Base-by-base conservation (phyloP, 2,113 vertebrate genomes). In the Ornithorhynchus anatinus region DNA sequence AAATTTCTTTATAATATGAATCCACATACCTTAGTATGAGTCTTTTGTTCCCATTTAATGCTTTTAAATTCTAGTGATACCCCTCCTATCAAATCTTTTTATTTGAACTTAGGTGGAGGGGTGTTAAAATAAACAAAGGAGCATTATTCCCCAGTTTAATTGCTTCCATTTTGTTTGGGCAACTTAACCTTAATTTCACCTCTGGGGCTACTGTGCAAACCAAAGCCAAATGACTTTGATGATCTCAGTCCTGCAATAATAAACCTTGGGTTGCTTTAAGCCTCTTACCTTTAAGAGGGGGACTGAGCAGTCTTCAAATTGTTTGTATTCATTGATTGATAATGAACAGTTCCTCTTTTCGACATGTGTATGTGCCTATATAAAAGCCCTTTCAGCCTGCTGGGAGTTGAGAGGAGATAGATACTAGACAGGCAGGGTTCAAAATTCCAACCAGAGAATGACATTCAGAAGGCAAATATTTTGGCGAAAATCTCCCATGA, bases 111-210 rank as follows among this genome's bases (percentile, higher is more conserved):
- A n/a, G n/a, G n/a, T n/a, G n/a, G n/a, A n/a, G n/a, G n/a, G n/a
- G n/a, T n/a, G n/a, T n/a, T n/a, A n/a, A n/a, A n/a, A n/a, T n/a
- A n/a, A n/a, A n/a, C n/a, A n/a, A n/a, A n/a, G n/a, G n/a, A n/a
- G n/a, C n/a, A n/a, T 22, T 32, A 88, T 86, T 88, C 86, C 80
- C 88, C 82, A 81, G 75, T 86, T 86, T 89, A 90, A 91, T 92
- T 92, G 75, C 86, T 94, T 90, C 88, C 91, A 92, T 92, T 92
- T 92, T 90, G 86, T 92, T 92, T 91, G 85, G 81, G 69, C 85
- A 89, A 84, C 85, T 91, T 93, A 92, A 93, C 91, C 92, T 89
- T 60, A 68, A 65, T 87, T 84, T 90, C 91, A 93, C 92, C 91
- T 81, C 72, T 77, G 66, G 81, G 80, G 90, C 92, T 94, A 92